Percentiles rank a stretch among this genome's conserved stretches.
Conservation (phyloP, 2,888 invertebrate genomes). For the Parasteatoda lunata region DNA sequence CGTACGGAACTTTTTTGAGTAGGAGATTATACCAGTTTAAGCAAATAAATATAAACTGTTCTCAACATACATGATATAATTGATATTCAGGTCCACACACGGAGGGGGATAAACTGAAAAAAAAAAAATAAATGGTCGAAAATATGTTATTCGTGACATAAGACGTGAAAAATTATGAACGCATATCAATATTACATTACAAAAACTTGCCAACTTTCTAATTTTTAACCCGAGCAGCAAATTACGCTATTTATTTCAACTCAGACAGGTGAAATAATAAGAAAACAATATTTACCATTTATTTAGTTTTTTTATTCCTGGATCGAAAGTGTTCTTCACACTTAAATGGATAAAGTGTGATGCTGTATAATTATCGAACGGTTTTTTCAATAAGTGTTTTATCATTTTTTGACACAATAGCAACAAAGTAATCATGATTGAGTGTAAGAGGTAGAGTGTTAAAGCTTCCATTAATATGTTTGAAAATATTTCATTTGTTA, state of each 20-base stretch:
- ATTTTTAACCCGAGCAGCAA: background rate
- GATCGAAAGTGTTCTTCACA: background rate
- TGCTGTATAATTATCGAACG: conserved; percentile 25
- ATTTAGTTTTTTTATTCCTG: background rate
- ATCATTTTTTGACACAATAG: conserved; percentile 11
- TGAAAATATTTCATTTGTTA: too few relatives aligned
- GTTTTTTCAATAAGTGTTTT: conserved; percentile 14
- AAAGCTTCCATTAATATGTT: too few relatives aligned
- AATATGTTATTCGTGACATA: conserved; percentile 26
- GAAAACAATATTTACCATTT: background rate
- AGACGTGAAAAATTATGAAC: conserved; percentile 39
- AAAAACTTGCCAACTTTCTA: background rate
- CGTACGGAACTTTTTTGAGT: conserved; percentile 21
- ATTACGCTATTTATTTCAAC: background rate
- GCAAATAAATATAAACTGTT: conserved; percentile 25
- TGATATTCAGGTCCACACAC: conserved; percentile 39
- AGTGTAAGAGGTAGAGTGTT: background rate
- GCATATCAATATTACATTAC: background rate
- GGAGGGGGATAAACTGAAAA: background rate
- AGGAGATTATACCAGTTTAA: conserved; percentile 40
- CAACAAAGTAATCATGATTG: background rate
- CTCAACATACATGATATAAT: conserved; percentile 19
- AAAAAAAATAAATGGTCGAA: background rate
- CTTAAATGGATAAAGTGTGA: conserved; percentile 40
- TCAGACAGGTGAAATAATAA: background rate